These are phyloP conservation scores for Columba guinea DNA, from an alignment of 2,797 vertebrate genomes.

Conservation along the genomic window DNA sequence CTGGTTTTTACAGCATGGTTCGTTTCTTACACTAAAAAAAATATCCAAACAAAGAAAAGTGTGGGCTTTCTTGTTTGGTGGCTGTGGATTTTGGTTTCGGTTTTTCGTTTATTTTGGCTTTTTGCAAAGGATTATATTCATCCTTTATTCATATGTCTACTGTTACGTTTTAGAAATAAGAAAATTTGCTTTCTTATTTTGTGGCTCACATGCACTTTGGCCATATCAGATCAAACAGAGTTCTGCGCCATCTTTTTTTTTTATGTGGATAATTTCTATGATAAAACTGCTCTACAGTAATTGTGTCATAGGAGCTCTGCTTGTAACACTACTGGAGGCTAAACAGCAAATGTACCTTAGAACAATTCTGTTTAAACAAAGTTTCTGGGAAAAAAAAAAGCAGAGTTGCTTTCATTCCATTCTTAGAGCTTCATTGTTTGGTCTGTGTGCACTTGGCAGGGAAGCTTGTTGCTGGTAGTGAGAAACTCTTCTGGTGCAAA, in stretches of 20 bases:
- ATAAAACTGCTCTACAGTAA: background rate
- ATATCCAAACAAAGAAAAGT: background rate
- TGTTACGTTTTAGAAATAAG: background rate
- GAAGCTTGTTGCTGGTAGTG: background rate
- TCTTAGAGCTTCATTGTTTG: background rate
- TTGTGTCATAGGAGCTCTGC: background rate
- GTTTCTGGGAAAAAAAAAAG: background rate
- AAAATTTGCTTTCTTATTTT: background rate
- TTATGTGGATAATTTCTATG: rapidly evolving
- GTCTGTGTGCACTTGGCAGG: background rate
- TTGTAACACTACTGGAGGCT: background rate
- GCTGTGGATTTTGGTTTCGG: background rate
- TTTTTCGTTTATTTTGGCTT: background rate
- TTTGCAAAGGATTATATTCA: background rate
- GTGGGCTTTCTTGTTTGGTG: rapidly evolving
- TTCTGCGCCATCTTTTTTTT: background rate
- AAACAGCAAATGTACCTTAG: background rate
- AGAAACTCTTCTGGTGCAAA: background rate
- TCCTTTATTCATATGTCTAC: background rate
- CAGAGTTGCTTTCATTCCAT: background rate
- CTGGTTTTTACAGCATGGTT: background rate
- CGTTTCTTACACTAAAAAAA: background rate
- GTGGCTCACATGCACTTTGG: background rate
- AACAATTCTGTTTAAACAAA: background rate
- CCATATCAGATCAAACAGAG: background rate